Conservation (phyloP, 2,113 vertebrate species). For the Lasiurus cinereus region DNA sequence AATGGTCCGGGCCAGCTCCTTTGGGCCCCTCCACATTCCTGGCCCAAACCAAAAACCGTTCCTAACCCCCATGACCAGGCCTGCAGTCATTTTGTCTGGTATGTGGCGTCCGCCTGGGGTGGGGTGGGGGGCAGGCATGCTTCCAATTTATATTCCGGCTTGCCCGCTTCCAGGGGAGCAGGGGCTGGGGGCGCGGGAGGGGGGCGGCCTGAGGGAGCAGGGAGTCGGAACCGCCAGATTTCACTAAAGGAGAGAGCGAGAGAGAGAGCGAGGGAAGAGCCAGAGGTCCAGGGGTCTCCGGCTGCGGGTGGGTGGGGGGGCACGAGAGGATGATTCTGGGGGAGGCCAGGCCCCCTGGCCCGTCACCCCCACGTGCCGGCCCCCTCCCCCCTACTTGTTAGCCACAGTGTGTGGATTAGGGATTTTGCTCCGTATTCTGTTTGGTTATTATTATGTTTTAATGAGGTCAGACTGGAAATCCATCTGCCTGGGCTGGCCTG, state of each 20-base stretch:
- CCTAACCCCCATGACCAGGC: conserved; percentile 68
- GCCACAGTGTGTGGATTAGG: neutral
- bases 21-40: conserved; percentile 26
- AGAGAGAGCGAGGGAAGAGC: neutral
- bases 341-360: neutral
- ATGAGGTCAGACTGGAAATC: conserved; percentile 63
- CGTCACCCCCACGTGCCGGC: too few species aligned
- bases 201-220: neutral
- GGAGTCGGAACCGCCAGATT: neutral
- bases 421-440: conserved; percentile 36
- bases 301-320: neutral
- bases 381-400: neutral
- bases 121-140: neutral
- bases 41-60: conserved; percentile 54
- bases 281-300: fast-evolving
- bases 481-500: conserved; percentile 23
- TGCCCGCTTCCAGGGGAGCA: neutral
- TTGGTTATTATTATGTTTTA: conserved; percentile 79
- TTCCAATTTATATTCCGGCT: conserved; percentile 45
- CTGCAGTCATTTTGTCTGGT: conserved; percentile 58
- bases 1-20: neutral
- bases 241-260: neutral
- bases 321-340: neutral
- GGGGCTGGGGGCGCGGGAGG: neutral
- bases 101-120: neutral